Evolutionary conservation across 1,140 invertebrate species (phyloP), one percentile per base, ranked within the genome.

Genomic region (Zaprionus taronus): DNA sequence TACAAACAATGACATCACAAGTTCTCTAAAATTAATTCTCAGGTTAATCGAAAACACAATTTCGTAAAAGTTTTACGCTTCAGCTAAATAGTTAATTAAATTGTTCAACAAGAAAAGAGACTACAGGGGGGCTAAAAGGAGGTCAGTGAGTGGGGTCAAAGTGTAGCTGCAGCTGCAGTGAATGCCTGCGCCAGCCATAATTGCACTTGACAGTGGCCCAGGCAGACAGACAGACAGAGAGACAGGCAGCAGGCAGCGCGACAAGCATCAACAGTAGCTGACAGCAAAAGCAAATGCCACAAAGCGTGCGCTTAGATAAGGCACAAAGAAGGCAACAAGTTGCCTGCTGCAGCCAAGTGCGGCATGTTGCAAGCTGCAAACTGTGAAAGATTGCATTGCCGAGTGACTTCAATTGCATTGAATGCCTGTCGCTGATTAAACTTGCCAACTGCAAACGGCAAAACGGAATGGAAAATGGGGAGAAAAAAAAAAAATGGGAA

Each of bases 371-470:
- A 55, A 65, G 47, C 49, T 67, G 71, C 76, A 80, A 77, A 83
- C 82, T 85, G 83, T 76, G 83, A 85, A 85, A 81, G 83, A 85
- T 85, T 81, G 79, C 82, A 86, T 79, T 66, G 82, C 79, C 72
- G 86, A 85, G 77, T 85, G 82, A 75, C 77, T 85, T 81, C 83
- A 85, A 85, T 85, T 85, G 82, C 83, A 76, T 78, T 81, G 67
- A 61, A 53, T 72, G 79, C 24, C 75, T 76, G 82, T 81, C 82
- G 72, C 79, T 82, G 82, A 85, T 84, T 81, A 84, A 80, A 72
- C 81, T 47, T 75, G 74, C 56, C 47, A 56, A 51, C 47, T 20
- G 17, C 17, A 51, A 51, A 24, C 47, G 47, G 47, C 1, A 49
- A 49, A 44, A 44, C n/a, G 41, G 41, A 47, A 51, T 51, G 47